Evolutionary conservation across 2,888 invertebrate species (phyloP), one percentile per base, ranked within the genome.

Genomic region (Omphaloscelis lunosa): DNA sequence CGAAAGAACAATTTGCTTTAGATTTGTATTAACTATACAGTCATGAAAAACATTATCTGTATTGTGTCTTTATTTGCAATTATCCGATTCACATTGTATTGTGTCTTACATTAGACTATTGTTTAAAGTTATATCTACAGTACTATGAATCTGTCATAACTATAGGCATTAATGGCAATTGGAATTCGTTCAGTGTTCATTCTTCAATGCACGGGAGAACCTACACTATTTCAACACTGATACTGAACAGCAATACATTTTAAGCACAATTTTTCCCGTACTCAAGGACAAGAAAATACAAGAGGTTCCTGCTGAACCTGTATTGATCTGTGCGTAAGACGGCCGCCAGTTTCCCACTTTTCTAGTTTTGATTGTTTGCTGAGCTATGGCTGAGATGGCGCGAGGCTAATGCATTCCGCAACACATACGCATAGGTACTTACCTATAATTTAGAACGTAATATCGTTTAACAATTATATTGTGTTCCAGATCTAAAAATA

Each of bases 301-400:
- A 66, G 65, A 62, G 29, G 17, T 17, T 23, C 17, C 17, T 17
- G 20, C 8, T 51, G 41, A 7, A 45, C 20, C n/a, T 73, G 45
- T n/a, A 51, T 51, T 8, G 17, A 45, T n/a, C 53, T 75, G 11
- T 76, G 23, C 29, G n/a, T 53, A 66, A 15, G 59, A n/a, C 3
- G 29, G 17, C 34, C 15, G 34, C 61, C 61, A 9, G 39, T 66
- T 5, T n/a, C 12, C 34, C 63, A 34, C 27, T 77, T 78, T 78
- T 61, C 61, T 48, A 39, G 27, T 45, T 61, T 23, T 77, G 2
- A 53, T 53, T 61, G 23, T 76, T 76, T 65, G 15, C 51, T 56
- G 20, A 76, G 41, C 48, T 20, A 59, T 39, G 29, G 12, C 27
- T 17, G 48, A 76, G 48, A 75, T 56, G 76, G 56, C 76, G 12